phyloP scores from a whole-genome alignment of 2,797 vertebrate species.

The Myiothlypis chrysogaster region DNA sequence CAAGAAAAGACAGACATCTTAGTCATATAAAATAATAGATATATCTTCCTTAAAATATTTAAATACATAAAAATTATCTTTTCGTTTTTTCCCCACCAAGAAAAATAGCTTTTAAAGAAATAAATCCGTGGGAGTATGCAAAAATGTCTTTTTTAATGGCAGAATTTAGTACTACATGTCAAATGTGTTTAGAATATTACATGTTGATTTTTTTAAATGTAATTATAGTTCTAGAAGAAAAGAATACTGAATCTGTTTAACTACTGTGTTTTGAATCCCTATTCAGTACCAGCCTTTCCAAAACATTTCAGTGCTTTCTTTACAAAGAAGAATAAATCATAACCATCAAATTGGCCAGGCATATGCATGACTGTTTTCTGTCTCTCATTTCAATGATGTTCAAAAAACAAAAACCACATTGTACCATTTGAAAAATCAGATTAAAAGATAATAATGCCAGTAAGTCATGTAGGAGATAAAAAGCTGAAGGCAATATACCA shows the following conservation, averaged over 20 bases:
- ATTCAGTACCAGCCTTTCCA: background rate
- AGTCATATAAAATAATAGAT: background rate
- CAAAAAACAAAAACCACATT: background rate
- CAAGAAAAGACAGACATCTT: background rate
- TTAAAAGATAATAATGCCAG: conserved; percentile 35
- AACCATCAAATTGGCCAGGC: background rate
- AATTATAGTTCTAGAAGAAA: background rate
- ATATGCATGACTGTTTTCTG: background rate
- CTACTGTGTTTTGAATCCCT: background rate
- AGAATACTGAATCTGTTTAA: background rate
- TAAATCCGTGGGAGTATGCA: background rate
- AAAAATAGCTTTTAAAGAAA: background rate
- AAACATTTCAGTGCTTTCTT: background rate
- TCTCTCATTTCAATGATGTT: background rate
- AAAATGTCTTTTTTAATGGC: background rate
- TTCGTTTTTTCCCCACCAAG: background rate
- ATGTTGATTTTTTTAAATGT: background rate
- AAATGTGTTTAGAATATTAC: background rate
- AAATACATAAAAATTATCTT: background rate
- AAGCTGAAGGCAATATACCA: conserved; percentile 4
- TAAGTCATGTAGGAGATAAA: conserved; percentile 15
- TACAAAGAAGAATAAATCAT: background rate
- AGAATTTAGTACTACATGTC: background rate
- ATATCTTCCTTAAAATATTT: background rate
- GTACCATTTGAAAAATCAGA: conserved; percentile 48